Percentiles rank a stretch among this genome's conserved stretches.
phyloP scores from a whole-genome alignment of 2,113 vertebrate genomes.

The Caloenas nicobarica region DNA sequence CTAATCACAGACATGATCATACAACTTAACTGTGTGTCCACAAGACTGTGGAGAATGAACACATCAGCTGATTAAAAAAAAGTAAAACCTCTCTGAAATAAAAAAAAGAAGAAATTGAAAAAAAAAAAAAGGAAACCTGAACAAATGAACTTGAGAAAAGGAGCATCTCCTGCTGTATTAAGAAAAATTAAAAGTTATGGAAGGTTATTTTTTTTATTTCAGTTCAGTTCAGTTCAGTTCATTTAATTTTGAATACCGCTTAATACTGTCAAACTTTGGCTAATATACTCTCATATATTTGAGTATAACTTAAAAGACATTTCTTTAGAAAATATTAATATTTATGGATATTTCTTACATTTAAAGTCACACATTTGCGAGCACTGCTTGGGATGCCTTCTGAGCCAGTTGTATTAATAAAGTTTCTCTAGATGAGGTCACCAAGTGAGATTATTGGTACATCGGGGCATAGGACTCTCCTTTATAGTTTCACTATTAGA shows the following conservation, averaged over 20 bases:
- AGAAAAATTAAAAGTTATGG: background rate
- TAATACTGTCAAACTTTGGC: background rate
- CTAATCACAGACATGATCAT: background rate
- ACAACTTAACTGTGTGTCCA: background rate
- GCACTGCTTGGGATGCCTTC: background rate
- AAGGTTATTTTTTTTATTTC: background rate
- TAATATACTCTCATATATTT: background rate
- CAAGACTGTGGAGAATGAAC: background rate
- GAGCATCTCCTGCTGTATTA: background rate
- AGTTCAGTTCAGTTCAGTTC: background rate
- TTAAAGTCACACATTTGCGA: background rate
- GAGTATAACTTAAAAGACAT: background rate
- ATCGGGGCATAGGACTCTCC: background rate
- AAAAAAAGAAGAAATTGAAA: background rate
- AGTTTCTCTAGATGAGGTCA: background rate
- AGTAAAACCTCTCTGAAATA: background rate
- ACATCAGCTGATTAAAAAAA: background rate
- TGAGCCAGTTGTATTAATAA: background rate
- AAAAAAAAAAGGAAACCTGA: background rate
- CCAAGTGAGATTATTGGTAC: background rate
- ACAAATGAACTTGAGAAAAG: background rate
- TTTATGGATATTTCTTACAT: background rate
- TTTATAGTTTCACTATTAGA: background rate
- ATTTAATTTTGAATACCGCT: background rate
- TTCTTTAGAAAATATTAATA: background rate